Evolutionary conservation across 2,113 vertebrate genomes (phyloP), one percentile per base, ranked within the genome.

Genomic region (Pan troglodytes): DNA sequence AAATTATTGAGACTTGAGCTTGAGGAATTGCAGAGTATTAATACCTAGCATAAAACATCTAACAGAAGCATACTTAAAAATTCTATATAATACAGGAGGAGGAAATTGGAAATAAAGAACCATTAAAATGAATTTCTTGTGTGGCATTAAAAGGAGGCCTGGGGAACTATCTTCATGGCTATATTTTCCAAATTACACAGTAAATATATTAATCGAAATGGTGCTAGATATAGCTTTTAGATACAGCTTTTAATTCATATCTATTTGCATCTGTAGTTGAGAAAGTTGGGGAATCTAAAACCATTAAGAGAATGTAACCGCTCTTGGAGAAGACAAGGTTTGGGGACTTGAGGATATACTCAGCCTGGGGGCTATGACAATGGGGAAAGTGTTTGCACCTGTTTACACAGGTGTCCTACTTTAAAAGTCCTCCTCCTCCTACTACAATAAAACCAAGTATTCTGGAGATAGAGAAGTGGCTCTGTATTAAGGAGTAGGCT

Each of bases 11-110:
- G 86, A 94, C 35, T 85, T 94, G 92, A 97, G 67, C 48, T 95
- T 89, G 52, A 93, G 30, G n/a, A 86, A 92, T 95, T 94, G 93
- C 4, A 70, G 72, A 61, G 75, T 97, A 95, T 93, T 96, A 97
- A 96, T 86, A 94, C 78, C 45, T 80, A 64, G 43, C 30, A 82
- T 93, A 93, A 96, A 94, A 82, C 45, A 81, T 52, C 18, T 68
- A 93, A 92, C 1, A 80, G 55, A 72, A 88, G 40, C 40, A 80
- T 86, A 78, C 20, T 91, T 96, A 94, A 97, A 86, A 88, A 93
- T 97, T 87, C 73, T 67, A 45, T 93, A 81, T 12, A 43, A 90
- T 17, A 52, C 6, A 55, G 22, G 40, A 95, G n/a, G 61, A 89
- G 55, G 40, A 76, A 94, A 89, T 89, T 72, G 9, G 48, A 27